Evolutionary conservation across 2,797 vertebrate genomes (phyloP), one percentile per base, ranked within the genome.

Genomic region (Xiphorhynchus erythropygius): DNA sequence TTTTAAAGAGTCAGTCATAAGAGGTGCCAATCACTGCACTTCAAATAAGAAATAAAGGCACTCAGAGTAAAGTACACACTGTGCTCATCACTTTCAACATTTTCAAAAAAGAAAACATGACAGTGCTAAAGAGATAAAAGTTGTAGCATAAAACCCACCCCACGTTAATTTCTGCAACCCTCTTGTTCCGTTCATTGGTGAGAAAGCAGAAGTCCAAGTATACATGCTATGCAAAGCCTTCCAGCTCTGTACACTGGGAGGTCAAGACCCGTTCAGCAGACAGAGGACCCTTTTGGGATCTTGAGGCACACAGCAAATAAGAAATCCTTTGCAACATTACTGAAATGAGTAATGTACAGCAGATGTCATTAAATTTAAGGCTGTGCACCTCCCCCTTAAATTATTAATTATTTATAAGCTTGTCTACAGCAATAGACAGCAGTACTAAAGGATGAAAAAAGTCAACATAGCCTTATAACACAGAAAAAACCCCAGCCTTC

Each of bases 401-500:
- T 28, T 49, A 71, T 50, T 60, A 4, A 4, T 41, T 46, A 64
- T 42, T 60, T 56, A 63, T 14, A 78, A 77, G 30, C 17, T 80
- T 57, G 44, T 41, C 62, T 44, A 44, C 62, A 44, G n/a, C 15
- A 62, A 28, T 30, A 41, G 59, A 41, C 32, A 87, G 28, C 10
- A 67, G 35, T 28, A 63, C 12, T 17, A 17, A 75, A 71, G 28
- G 30, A 57, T 4, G 62, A 74, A 86, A 63, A 4, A 91, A 78
- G 80, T 13, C 13, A 78, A 35, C 30, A 23, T 8, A 79, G 28
- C 17, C 23, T 28, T 42, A 14, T 32, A 67, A 84, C 7, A 64
- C 0, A 0, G 9, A 18, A 84, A 87, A 88, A 62, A 16, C 0
- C 1, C 3, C 12, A 57, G 6, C 14, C 35, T 7, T 76, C 41